A percentile compares a stretch with the other conserved stretches of the same genome.
Evolutionary conservation across 2,888 invertebrate species (phyloP).

Genomic region (Polydrusus tereticollis): DNA sequence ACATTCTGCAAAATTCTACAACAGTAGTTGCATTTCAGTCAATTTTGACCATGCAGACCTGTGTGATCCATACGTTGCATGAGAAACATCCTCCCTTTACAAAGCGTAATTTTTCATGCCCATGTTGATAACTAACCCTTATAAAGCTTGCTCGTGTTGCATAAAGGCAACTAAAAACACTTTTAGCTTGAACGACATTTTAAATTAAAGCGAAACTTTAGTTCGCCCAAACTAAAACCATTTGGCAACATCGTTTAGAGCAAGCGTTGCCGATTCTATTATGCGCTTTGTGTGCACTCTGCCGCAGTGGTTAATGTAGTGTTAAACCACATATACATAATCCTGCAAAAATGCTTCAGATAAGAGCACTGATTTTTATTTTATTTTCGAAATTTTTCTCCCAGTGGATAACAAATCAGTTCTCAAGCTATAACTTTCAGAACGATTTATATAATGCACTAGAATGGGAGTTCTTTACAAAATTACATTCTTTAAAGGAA

Average conservation of each 20-base stretch:
- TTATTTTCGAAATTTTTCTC: constrained; percentile 39
- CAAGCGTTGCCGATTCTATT: constrained; percentile 44
- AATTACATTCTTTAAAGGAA: constrained; percentile 25
- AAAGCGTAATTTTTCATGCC: neutral
- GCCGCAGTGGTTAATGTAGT: constrained; percentile 57
- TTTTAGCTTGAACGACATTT: constrained; percentile 10
- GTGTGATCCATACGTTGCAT: too few species aligned
- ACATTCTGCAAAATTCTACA: too few species aligned
- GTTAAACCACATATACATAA: constrained; percentile 57
- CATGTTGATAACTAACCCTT: neutral
- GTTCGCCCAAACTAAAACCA: constrained; percentile 28
- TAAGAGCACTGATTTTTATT: constrained; percentile 41
- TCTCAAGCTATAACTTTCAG: constrained; percentile 25
- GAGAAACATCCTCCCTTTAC: neutral
- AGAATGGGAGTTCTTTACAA: constrained; percentile 17
- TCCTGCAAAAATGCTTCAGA: constrained; percentile 51
- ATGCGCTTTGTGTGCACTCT: constrained; percentile 48
- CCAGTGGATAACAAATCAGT: constrained; percentile 38
- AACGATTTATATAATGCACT: constrained; percentile 26
- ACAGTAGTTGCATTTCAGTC: too few species aligned
- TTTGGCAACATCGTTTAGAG: constrained; percentile 44
- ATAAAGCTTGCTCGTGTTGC: constrained; percentile 3
- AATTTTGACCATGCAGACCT: too few species aligned
- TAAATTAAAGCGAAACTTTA: constrained; percentile 23
- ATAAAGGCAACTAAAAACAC: neutral